A percentile compares a stretch with the other conserved stretches of the same genome.
These are phyloP conservation scores for Bufo bufo DNA, from an alignment of 2,113 vertebrate species.

Conservation along the genomic window DNA sequence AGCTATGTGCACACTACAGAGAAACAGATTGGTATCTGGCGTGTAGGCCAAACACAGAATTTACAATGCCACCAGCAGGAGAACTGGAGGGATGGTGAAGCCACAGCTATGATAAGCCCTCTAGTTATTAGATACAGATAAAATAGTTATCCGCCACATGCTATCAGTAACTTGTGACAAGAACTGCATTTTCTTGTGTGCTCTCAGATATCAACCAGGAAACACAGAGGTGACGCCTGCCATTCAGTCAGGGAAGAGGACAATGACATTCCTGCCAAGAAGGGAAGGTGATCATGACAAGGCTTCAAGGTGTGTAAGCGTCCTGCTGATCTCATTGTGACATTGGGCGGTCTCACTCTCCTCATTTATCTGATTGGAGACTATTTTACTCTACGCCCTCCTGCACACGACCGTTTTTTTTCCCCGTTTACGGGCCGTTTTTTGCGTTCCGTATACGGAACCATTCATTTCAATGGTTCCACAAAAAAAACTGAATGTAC, in stretches of 20 bases:
- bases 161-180: background rate
- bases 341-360: background rate
- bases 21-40: background rate
- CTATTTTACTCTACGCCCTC: background rate
- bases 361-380: conserved; percentile 1
- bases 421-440: too few species aligned
- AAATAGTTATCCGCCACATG: background rate
- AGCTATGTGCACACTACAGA: background rate
- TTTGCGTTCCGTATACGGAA: too few species aligned
- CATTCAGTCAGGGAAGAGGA: background rate
- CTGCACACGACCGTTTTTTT: too few species aligned
- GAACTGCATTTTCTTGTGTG: background rate
- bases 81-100: background rate
- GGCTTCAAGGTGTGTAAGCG: background rate
- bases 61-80: background rate
- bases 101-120: background rate
- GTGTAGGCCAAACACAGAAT: background rate
- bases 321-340: background rate
- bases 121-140: background rate
- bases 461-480: too few species aligned
- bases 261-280: background rate
- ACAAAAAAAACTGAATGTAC: too few species aligned
- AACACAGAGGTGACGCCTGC: background rate
- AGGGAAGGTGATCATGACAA: background rate
- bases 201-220: background rate